These are phyloP conservation scores for Allygus modestus DNA, from an alignment of 2,888 invertebrate species.

Conservation along the genomic window DNA sequence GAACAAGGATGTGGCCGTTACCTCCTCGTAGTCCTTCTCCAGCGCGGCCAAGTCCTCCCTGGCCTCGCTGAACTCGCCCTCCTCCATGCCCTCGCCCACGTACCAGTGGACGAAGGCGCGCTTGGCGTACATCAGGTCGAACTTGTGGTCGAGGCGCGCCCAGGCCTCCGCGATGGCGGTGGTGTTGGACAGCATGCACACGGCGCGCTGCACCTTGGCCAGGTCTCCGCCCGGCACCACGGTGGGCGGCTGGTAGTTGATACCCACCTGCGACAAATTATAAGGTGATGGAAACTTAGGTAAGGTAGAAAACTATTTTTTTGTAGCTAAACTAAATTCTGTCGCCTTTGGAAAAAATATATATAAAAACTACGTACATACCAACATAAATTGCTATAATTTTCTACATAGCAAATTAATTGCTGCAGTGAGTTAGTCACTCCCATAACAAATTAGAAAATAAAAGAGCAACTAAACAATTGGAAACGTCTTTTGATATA, in stretches of 20 bases:
- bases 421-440: too few relatives aligned
- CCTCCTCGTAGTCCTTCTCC: constrained; percentile 93
- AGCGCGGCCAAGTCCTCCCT: constrained; percentile 82
- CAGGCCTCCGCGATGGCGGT: constrained; percentile 86
- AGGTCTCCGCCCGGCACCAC: constrained; percentile 96
- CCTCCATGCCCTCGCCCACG: constrained; percentile 89
- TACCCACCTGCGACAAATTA: constrained; percentile 83
- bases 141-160: constrained; percentile 82
- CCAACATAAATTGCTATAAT: too few relatives aligned
- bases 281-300: too few relatives aligned
- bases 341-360: too few relatives aligned
- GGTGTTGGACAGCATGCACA: constrained; percentile 99
- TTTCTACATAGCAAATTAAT: too few relatives aligned
- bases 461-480: too few relatives aligned
- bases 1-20: too few relatives aligned
- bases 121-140: constrained; percentile 84
- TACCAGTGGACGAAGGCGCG: constrained; percentile 87
- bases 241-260: constrained; percentile 96
- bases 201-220: constrained; percentile 96
- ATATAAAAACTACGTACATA: too few relatives aligned
- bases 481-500: too few relatives aligned
- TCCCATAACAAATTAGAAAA: too few relatives aligned
- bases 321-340: too few relatives aligned
- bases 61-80: constrained; percentile 81
- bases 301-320: constrained; percentile 77